phyloP scores from a whole-genome alignment of 1,140 invertebrate species.

The Stegodyphus dumicola region DNA sequence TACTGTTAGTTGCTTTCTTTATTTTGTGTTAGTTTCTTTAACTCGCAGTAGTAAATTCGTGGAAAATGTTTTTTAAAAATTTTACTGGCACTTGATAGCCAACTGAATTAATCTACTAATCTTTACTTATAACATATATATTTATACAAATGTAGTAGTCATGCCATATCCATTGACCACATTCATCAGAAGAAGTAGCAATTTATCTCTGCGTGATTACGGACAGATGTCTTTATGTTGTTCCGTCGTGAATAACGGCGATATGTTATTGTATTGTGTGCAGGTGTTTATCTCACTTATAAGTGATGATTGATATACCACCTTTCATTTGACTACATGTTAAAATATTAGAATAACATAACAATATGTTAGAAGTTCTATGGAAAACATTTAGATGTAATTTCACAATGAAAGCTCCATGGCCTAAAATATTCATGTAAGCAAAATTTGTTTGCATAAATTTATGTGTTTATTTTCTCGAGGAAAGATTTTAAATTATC shows the following conservation, averaged over 20 bases:
- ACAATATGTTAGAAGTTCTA: too few species aligned
- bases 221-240: constrained; percentile 47
- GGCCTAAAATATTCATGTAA: constrained; percentile 36
- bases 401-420: background rate
- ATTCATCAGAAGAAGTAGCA: background rate
- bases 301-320: background rate
- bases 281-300: background rate
- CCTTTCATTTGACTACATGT: background rate
- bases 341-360: background rate
- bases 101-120: too few species aligned
- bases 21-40: too few species aligned
- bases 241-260: constrained; percentile 35
- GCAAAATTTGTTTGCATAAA: background rate
- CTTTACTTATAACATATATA: too few species aligned
- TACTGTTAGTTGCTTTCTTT: too few species aligned
- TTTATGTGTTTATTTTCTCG: too few species aligned
- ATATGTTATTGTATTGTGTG: background rate
- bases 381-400: background rate
- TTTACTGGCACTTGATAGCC: too few species aligned
- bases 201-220: constrained; percentile 39
- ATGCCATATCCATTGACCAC: too few species aligned
- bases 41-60: too few species aligned
- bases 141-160: too few species aligned
- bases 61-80: too few species aligned
- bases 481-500: too few species aligned